Percentiles rank a stretch among this genome's conserved stretches.
These are phyloP conservation scores for Nylanderia fulva DNA, from an alignment of 1,140 invertebrate genomes.

Conservation along the genomic window DNA sequence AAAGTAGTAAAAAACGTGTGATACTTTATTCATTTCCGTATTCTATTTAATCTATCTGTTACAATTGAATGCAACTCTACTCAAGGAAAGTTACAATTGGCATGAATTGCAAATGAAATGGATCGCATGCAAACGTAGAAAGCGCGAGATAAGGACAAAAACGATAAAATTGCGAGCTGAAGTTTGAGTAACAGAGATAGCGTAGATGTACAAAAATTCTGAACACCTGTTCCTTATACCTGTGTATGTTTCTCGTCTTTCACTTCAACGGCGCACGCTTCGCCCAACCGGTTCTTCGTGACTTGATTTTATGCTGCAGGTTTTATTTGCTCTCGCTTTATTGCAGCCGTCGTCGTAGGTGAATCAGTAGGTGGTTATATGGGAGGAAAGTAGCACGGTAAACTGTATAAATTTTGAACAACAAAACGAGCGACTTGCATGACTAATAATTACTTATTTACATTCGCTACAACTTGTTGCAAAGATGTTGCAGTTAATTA, in stretches of 20 bases:
- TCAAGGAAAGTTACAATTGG: neutral
- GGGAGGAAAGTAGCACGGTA: conserved; percentile 59
- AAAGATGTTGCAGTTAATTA: neutral
- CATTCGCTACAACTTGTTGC: neutral
- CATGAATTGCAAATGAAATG: conserved; percentile 7
- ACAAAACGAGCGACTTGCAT: neutral
- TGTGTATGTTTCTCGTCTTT: conserved; percentile 42
- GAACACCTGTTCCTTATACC: conserved; percentile 69
- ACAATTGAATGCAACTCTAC: neutral
- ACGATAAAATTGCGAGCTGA: neutral
- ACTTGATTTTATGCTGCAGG: conserved; percentile 67
- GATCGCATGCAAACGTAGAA: neutral
- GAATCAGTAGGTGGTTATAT: conserved; percentile 59
- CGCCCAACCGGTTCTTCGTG: conserved; percentile 70
- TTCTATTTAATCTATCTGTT: neutral
- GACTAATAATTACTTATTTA: too few species aligned
- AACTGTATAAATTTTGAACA: conserved; percentile 2
- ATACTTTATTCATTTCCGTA: neutral
- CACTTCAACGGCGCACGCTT: conserved; percentile 30
- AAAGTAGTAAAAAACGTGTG: neutral
- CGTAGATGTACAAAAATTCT: conserved; percentile 48
- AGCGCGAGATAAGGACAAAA: neutral
- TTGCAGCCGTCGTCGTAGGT: conserved; percentile 43
- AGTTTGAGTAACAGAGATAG: neutral
- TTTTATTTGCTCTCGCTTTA: conserved; percentile 57